phyloP scores from a whole-genome alignment of 2,113 vertebrate genomes.

The Chloropsis hardwickii region DNA sequence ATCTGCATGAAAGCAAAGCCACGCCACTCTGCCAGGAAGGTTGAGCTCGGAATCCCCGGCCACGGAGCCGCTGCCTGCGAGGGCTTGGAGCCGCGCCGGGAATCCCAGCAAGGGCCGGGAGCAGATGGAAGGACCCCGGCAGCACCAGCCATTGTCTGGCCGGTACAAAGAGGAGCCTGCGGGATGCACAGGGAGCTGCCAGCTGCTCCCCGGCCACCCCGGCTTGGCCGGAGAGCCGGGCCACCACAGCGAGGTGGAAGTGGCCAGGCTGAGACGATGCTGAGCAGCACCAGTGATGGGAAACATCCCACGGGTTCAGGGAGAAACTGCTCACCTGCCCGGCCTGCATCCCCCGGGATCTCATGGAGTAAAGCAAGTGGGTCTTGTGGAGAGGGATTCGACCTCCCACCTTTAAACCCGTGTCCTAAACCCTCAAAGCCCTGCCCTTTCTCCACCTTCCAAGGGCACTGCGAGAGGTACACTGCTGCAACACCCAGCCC shows the following conservation, averaged over 20 bases:
- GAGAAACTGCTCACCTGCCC: not conserved
- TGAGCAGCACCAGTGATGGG: rapidly evolving
- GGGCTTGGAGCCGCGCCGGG: constrained; percentile 77
- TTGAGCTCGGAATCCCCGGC: constrained; percentile 84
- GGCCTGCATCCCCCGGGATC: not conserved
- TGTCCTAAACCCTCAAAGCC: not conserved
- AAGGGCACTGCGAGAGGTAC: rapidly evolving
- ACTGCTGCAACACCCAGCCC: not conserved
- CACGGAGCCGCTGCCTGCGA: constrained; percentile 80
- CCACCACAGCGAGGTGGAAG: not conserved
- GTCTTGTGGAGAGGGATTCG: not conserved
- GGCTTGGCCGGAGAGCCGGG: not conserved
- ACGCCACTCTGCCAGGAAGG: constrained; percentile 86
- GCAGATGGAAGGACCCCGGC: constrained; percentile 85
- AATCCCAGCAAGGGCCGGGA: constrained; percentile 77
- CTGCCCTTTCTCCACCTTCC: not conserved
- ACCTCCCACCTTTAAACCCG: not conserved
- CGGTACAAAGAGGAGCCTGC: constrained; percentile 44
- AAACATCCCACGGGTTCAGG: not conserved
- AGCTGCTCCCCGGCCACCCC: constrained; percentile 41
- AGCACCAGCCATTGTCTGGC: constrained; percentile 74
- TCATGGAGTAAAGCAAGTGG: not conserved
- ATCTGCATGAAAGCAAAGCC: constrained; percentile 96
- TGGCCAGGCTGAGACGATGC: not conserved
- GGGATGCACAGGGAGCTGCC: not conserved